Evolutionary conservation across 2,113 vertebrate species (phyloP).

Genomic region (Cheilinus undulatus): DNA sequence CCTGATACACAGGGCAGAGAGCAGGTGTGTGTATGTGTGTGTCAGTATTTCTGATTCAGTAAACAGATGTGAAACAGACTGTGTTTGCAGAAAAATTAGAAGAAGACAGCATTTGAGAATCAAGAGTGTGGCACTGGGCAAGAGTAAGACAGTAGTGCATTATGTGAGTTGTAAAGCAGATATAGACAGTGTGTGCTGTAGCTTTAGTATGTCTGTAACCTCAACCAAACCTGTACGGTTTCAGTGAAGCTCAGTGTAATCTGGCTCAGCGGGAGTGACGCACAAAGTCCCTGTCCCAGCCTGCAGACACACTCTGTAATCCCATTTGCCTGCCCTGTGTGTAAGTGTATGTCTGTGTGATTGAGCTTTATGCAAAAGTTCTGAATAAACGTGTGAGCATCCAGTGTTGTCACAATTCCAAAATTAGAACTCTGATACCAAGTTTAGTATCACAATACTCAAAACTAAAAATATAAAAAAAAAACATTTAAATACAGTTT

Average conservation of each 20-base stretch:
- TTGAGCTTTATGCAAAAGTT: conserved; percentile 27
- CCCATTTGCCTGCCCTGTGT: conserved; percentile 52
- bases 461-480: too few relatives aligned
- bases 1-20: conserved; percentile 64
- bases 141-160: conserved; percentile 7
- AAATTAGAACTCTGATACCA: too few relatives aligned
- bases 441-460: too few relatives aligned
- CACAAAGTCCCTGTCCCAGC: conserved; percentile 55
- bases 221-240: conserved; percentile 49
- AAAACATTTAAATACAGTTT: too few relatives aligned
- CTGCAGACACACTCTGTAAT: conserved; percentile 71
- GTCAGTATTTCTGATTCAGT: background rate
- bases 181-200: conserved; percentile 16
- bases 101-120: conserved; percentile 8
- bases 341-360: conserved; percentile 13
- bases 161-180: background rate
- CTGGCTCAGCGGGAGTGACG: conserved; percentile 77
- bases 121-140: background rate
- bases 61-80: conserved; percentile 15
- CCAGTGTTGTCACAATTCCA: too few relatives aligned
- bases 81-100: conserved; percentile 6
- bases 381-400: conserved; percentile 2
- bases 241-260: conserved; percentile 72
- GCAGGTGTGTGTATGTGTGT: conserved; percentile 59
- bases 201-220: conserved; percentile 26